Evolutionary conservation across 1,140 invertebrate genomes (phyloP).

Genomic region (Campoletis sonorensis): DNA sequence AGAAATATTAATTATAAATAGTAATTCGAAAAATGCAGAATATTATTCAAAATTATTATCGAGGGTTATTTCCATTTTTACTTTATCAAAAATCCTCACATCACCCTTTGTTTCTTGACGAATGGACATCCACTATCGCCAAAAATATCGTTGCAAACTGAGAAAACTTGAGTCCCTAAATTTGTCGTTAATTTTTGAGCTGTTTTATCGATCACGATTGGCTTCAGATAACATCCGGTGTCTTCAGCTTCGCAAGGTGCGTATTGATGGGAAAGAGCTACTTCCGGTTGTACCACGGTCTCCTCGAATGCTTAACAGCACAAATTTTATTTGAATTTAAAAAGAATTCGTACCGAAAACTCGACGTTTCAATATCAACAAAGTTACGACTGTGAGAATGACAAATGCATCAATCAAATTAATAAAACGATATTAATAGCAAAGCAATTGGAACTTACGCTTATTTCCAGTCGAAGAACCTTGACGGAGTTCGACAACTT

Average conservation of each 20-base stretch:
- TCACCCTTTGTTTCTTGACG: slow-evolving; percentile 29
- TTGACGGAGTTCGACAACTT: slow-evolving; percentile 76
- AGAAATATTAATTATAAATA: too few species aligned
- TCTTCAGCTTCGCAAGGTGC: slow-evolving; percentile 75
- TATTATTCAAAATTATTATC: too few species aligned
- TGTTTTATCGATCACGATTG: slow-evolving; percentile 72
- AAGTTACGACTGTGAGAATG: too few species aligned
- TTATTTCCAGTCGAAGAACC: slow-evolving; percentile 30
- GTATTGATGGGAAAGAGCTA: slow-evolving; percentile 58
- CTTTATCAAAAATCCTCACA: not conserved
- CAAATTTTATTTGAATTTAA: slow-evolving; percentile 39
- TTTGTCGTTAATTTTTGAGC: slow-evolving; percentile 68
- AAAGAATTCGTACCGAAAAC: not conserved
- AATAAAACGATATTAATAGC: too few species aligned
- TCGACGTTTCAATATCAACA: not conserved
- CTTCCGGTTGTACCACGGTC: slow-evolving; percentile 43
- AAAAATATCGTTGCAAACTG: slow-evolving; percentile 67
- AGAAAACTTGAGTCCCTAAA: slow-evolving; percentile 70
- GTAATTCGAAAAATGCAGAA: too few species aligned
- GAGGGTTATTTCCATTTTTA: not conserved
- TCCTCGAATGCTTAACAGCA: slow-evolving; percentile 50
- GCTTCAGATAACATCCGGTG: slow-evolving; percentile 76
- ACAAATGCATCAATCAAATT: too few species aligned
- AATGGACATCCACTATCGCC: slow-evolving; percentile 49
- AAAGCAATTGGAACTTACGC: slow-evolving; percentile 21